phyloP scores from a whole-genome alignment of 2,113 vertebrate species.

The Atrichornis clamosus region DNA sequence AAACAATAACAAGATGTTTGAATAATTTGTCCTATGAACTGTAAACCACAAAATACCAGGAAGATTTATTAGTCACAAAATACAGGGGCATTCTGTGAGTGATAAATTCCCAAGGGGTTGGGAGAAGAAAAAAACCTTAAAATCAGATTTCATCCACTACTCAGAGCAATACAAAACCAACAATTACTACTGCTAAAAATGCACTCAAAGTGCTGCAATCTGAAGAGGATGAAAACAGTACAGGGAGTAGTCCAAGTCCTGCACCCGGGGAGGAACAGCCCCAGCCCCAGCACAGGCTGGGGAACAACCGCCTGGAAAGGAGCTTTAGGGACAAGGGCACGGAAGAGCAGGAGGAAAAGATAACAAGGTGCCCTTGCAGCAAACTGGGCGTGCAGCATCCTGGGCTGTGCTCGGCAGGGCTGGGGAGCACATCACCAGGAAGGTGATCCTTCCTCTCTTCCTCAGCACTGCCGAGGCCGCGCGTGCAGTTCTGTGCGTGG shows the following conservation, averaged over 20 bases:
- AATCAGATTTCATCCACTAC: neutral
- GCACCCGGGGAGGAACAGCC: neutral
- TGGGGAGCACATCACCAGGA: neutral
- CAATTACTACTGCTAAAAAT: neutral
- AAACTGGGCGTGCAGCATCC: neutral
- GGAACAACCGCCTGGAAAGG: neutral
- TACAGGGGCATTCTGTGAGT: neutral
- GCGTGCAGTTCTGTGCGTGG: neutral
- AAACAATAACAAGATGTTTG: neutral
- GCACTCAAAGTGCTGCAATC: neutral
- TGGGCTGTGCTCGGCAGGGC: neutral
- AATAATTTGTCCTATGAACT: constrained; percentile 27
- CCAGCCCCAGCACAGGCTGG: neutral
- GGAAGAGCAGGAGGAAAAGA: neutral
- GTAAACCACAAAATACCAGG: neutral
- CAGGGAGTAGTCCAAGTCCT: neutral
- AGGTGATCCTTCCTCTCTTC: neutral
- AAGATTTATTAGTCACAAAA: neutral
- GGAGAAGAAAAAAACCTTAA: neutral
- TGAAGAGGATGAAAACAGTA: neutral
- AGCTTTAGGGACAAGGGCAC: neutral
- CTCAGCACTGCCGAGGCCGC: neutral
- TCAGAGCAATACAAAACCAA: neutral
- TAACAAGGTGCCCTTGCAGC: neutral
- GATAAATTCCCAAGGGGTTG: neutral